Conservation (phyloP, 2,888 invertebrate species). For the Morinoia aosen region DNA sequence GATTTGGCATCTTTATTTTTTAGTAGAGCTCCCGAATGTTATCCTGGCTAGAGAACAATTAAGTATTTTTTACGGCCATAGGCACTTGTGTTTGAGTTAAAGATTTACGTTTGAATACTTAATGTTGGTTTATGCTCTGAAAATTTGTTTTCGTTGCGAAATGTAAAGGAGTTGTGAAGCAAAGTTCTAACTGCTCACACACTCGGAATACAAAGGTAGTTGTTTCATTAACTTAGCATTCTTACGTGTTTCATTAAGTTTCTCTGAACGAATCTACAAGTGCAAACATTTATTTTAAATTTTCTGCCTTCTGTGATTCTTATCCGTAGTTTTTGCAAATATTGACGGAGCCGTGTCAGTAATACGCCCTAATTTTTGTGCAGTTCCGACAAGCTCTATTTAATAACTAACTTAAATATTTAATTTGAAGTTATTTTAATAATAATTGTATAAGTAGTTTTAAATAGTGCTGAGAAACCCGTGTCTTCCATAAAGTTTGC, state of each 20-base stretch:
- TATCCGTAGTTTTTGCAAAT: neutral
- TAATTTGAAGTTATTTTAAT: conserved; percentile 18
- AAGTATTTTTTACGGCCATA: no score
- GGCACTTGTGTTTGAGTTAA: no score
- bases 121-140: no score
- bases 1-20: neutral
- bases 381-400: conserved; percentile 28
- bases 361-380: neutral
- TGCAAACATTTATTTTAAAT: neutral
- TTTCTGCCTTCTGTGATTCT: neutral
- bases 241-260: neutral
- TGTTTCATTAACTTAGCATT: neutral
- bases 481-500: neutral
- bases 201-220: neutral
- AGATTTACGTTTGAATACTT: no score
- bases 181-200: neutral
- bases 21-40: no score
- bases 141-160: neutral
- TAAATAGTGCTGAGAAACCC: neutral
- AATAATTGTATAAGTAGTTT: neutral
- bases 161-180: neutral
- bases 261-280: neutral
- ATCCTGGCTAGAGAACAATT: no score
- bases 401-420: conserved; percentile 49
- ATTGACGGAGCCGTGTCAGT: neutral